Base-by-base conservation (phyloP, 2,888 invertebrate genomes). In the Embidobia sp. region DNA sequence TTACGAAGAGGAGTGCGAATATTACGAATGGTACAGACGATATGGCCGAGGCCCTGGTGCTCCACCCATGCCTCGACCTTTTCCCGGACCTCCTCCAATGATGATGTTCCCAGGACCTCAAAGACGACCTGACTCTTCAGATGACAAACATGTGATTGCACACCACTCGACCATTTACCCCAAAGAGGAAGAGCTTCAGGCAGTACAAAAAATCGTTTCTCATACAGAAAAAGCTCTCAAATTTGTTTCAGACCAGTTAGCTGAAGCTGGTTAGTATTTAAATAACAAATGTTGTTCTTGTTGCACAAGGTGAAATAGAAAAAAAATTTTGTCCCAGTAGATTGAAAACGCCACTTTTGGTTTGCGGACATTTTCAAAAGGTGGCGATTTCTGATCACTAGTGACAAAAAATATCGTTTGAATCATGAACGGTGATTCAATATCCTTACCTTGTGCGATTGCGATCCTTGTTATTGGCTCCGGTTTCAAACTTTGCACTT, bases 111-210 rank as follows among this genome's bases (percentile, higher is more conserved):
- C 92, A 74, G 92, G 92, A 79, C 92, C 93, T 8, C 92, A 92
- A 27, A 91, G 97, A 15, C 93, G 97, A 49, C 95, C 96, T 0
- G 98, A 98, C 90, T 96, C 97, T n/a, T 94, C 95, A 11, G 98
- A 99, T 90, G 99, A 99, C 91, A 94, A 97, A 6, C 98, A 98
- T 91, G 97, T 98, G 67, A 93, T 97, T 89, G 95, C 96, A 51
- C 95, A 96, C 84, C 98, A 99, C 90, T 94, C 96, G 0, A 95
- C 95, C 79, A 97, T 99, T 83, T 98, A 98, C 91, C 98, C 98
- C 0, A 93, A 94, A 85, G 98, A 98, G 90, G 94, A 94, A 82
- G 97, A 98, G 91, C 90, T 97, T 79, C 94, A 95, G 89, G 93
- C 94, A 63, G 96, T 98, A 69, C 98, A 98, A 90, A 95, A 95